These are phyloP conservation scores for Plusia festucae DNA, from an alignment of 2,888 invertebrate species.

Conservation along the genomic window DNA sequence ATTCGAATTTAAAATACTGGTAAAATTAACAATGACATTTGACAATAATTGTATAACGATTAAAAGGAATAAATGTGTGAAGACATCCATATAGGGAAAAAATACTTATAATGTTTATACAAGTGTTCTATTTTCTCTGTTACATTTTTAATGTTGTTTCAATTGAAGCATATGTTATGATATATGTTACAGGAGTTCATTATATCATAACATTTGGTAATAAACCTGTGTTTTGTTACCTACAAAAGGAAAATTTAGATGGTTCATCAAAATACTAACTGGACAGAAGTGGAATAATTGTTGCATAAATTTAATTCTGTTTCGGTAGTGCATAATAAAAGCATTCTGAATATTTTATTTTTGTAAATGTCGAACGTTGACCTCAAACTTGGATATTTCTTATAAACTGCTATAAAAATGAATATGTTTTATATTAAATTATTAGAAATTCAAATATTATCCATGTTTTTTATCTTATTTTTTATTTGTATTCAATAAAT, in stretches of 20 bases:
- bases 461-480: neutral
- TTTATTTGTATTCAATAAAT: neutral
- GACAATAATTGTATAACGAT: neutral
- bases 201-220: too few relatives aligned
- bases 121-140: neutral
- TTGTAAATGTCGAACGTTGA: constrained; percentile 51
- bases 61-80: neutral
- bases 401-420: neutral
- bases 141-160: neutral
- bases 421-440: neutral
- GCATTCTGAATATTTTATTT: constrained; percentile 21
- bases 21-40: neutral
- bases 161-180: neutral
- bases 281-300: neutral
- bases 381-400: constrained; percentile 43
- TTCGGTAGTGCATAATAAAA: constrained; percentile 16
- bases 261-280: neutral
- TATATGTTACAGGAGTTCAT: neutral
- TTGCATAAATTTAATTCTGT: constrained; percentile 7
- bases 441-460: neutral
- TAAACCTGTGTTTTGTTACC: neutral
- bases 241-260: too few relatives aligned
- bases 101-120: neutral
- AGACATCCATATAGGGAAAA: neutral
- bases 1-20: neutral